Conservation (phyloP, 2,797 vertebrate genomes). For the Pogonophryne albipinna region DNA sequence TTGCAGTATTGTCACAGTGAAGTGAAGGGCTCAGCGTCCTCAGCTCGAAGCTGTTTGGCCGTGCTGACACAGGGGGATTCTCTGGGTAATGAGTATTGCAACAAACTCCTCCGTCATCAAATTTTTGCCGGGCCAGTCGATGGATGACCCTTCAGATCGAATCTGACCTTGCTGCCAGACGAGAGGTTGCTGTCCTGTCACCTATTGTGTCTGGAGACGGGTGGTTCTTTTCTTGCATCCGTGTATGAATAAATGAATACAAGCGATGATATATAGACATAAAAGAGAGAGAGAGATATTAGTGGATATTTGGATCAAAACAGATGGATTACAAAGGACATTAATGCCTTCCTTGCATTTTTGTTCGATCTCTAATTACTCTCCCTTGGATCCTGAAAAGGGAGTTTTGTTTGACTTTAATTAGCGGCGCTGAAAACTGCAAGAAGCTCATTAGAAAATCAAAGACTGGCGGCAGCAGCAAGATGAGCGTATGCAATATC, state of each 20-base stretch:
- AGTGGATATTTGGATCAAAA: constrained; percentile 48
- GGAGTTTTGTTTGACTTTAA: constrained; percentile 79
- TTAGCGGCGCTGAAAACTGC: constrained; percentile 64
- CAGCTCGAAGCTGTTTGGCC: constrained; percentile 62
- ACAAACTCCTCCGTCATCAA: constrained; percentile 78
- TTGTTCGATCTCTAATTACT: constrained; percentile 21
- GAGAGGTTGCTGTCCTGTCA: constrained; percentile 39
- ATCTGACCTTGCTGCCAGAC: constrained; percentile 62
- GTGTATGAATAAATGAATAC: background rate
- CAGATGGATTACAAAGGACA: constrained; percentile 60
- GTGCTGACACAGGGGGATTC: constrained; percentile 78
- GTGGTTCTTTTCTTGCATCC: background rate
- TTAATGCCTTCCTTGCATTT: constrained; percentile 57
- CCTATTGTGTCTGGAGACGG: constrained; percentile 39
- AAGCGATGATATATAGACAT: background rate
- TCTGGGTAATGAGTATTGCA: constrained; percentile 69
- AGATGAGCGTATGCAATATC: constrained; percentile 55
- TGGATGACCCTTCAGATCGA: constrained; percentile 66
- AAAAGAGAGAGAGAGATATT: constrained; percentile 13
- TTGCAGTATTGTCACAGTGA: constrained; percentile 70
- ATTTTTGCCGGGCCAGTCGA: constrained; percentile 66
- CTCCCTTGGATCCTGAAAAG: constrained; percentile 54
- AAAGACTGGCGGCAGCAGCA: constrained; percentile 45
- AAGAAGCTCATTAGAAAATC: constrained; percentile 76
- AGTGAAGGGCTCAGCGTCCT: constrained; percentile 75